A percentile compares a stretch with the other conserved stretches of the same genome.
phyloP scores from a whole-genome alignment of 2,113 vertebrate genomes.

The Odocoileus hemionus region DNA sequence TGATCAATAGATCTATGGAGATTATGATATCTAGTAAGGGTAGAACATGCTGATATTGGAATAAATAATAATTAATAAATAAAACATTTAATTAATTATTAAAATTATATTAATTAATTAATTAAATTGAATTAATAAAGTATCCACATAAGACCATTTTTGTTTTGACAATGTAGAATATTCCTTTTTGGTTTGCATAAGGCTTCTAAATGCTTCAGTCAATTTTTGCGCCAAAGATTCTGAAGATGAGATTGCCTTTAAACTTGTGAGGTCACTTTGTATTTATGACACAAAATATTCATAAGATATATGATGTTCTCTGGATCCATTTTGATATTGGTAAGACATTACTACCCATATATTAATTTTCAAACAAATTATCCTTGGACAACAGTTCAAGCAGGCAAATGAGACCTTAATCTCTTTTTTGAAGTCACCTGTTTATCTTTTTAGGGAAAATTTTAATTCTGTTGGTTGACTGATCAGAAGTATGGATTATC shows the following conservation, averaged over 20 bases:
- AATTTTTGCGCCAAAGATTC: not conserved
- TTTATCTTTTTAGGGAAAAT: not conserved
- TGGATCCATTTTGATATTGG: not conserved
- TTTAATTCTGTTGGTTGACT: not conserved
- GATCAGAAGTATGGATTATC: not conserved
- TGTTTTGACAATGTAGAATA: not conserved
- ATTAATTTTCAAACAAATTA: not conserved
- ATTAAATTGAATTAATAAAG: not conserved
- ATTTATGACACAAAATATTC: not conserved
- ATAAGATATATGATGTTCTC: not conserved
- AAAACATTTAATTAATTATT: not conserved
- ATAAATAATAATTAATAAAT: not conserved
- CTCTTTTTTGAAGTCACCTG: not conserved
- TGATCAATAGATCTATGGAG: not conserved
- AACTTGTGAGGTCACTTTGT: not conserved
- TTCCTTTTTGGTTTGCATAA: not conserved
- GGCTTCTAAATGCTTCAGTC: not conserved
- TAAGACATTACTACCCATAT: not conserved
- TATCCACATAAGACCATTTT: not conserved
- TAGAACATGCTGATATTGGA: not conserved
- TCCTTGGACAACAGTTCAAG: not conserved
- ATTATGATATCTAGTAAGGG: not conserved
- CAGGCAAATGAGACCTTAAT: not conserved
- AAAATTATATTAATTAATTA: not conserved
- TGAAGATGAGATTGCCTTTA: not conserved